Evolutionary conservation across 2,113 vertebrate genomes (phyloP).

Genomic region (Todiramphus chloris): DNA sequence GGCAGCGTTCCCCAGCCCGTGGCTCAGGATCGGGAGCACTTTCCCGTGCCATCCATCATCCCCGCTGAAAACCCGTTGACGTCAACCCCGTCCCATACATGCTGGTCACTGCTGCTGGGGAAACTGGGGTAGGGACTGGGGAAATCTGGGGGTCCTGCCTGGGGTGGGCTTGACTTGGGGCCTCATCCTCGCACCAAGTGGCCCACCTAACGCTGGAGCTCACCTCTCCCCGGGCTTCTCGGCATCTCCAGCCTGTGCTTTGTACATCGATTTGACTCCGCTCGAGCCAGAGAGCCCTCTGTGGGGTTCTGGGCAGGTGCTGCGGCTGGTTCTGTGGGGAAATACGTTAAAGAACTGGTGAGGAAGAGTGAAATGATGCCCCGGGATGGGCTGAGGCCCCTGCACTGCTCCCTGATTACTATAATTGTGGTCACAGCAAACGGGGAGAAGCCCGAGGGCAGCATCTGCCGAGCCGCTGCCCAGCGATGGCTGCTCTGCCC

Average conservation of each 20-base stretch:
- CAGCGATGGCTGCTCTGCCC: background rate
- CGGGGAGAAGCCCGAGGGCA: background rate
- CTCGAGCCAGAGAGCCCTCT: fast-evolving
- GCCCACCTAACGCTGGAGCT: fast-evolving
- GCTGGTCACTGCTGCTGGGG: background rate
- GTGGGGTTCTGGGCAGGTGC: background rate
- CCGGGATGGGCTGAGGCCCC: background rate
- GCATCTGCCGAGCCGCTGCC: background rate
- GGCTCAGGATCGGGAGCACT: background rate
- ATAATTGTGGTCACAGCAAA: background rate
- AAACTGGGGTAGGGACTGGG: background rate
- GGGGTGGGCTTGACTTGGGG: too few relatives aligned
- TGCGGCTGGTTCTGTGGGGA: background rate
- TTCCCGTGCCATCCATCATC: constrained; percentile 49
- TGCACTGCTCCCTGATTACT: background rate
- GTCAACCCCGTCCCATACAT: constrained; percentile 19
- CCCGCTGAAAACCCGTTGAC: constrained; percentile 25
- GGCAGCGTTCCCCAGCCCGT: background rate
- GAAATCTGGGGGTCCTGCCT: background rate
- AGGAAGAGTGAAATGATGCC: background rate
- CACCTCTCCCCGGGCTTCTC: background rate
- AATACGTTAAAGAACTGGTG: fast-evolving
- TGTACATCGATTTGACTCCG: fast-evolving
- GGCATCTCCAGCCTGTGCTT: background rate
- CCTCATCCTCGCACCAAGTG: background rate